A percentile compares a stretch with the other conserved stretches of the same genome.
Evolutionary conservation across 1,140 invertebrate genomes (phyloP).

Genomic region (Drosophila rufa): DNA sequence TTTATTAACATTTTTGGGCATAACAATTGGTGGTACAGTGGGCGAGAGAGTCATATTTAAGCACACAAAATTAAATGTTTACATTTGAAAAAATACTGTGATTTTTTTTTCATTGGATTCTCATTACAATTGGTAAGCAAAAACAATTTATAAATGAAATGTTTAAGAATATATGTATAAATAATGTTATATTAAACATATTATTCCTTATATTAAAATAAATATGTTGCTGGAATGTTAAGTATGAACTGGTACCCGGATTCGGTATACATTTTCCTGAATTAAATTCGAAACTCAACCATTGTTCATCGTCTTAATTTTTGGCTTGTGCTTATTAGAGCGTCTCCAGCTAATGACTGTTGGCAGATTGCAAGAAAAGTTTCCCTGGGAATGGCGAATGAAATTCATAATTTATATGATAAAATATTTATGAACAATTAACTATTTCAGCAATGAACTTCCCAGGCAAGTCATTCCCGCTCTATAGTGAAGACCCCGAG

Average conservation of each 20-base stretch:
- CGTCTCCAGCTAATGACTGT: constrained; percentile 61
- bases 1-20: constrained; percentile 76
- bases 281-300: neutral
- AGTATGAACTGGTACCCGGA: neutral
- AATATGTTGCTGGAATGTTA: neutral
- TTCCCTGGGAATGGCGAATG: constrained; percentile 47
- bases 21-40: constrained; percentile 52
- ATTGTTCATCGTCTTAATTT: constrained; percentile 41
- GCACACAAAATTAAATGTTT: no score
- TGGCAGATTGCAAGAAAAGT: constrained; percentile 50
- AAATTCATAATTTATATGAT: constrained; percentile 71
- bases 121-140: neutral
- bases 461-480: constrained; percentile 27
- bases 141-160: no score
- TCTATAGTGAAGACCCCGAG: neutral
- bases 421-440: constrained; percentile 76
- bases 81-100: no score
- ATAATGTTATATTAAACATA: no score
- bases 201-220: neutral
- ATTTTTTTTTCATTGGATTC: neutral
- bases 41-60: neutral
- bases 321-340: constrained; percentile 61
- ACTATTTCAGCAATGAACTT: constrained; percentile 48
- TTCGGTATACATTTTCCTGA: neutral
- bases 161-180: neutral